These are phyloP conservation scores for Diarsia brunnea DNA, from an alignment of 2,888 invertebrate genomes.

Conservation along the genomic window DNA sequence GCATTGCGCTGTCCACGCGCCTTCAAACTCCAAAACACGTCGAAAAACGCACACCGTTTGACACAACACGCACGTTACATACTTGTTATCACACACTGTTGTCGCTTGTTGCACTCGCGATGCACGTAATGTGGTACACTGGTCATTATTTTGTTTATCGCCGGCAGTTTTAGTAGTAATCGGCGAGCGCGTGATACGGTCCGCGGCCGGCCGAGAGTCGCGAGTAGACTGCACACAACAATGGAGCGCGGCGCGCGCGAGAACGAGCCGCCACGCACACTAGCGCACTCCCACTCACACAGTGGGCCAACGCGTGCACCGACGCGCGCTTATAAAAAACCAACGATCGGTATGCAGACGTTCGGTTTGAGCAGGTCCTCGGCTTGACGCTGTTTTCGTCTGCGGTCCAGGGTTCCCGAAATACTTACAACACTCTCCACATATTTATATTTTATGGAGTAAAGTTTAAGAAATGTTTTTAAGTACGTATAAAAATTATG, in stretches of 20 bases:
- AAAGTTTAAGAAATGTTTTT: neutral
- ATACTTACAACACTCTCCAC: constrained; percentile 76
- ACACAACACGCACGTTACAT: constrained; percentile 89
- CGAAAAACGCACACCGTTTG: constrained; percentile 83
- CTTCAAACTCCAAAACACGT: constrained; percentile 86
- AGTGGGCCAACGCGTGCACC: constrained; percentile 78
- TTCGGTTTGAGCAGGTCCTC: constrained; percentile 90
- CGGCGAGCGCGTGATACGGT: constrained; percentile 79
- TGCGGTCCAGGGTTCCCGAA: constrained; percentile 87
- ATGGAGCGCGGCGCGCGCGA: constrained; percentile 84
- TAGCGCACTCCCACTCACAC: constrained; percentile 76
- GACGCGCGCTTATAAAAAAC: constrained; percentile 89
- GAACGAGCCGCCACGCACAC: constrained; percentile 83
- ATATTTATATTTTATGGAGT: constrained; percentile 42
- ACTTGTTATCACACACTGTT: constrained; percentile 89
- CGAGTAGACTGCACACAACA: constrained; percentile 88
- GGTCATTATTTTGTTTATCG: constrained; percentile 89
- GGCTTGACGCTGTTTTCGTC: constrained; percentile 91
- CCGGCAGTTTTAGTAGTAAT: constrained; percentile 81
- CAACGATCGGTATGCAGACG: constrained; percentile 91
- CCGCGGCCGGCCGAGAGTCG: constrained; percentile 82
- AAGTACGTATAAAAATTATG: neutral
- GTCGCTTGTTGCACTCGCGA: constrained; percentile 88
- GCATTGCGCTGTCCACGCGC: constrained; percentile 87
- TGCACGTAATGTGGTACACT: constrained; percentile 87